Evolutionary conservation across 2,797 vertebrate species (phyloP), one percentile per base, ranked within the genome.

Genomic region (Tarsius wallacei): DNA sequence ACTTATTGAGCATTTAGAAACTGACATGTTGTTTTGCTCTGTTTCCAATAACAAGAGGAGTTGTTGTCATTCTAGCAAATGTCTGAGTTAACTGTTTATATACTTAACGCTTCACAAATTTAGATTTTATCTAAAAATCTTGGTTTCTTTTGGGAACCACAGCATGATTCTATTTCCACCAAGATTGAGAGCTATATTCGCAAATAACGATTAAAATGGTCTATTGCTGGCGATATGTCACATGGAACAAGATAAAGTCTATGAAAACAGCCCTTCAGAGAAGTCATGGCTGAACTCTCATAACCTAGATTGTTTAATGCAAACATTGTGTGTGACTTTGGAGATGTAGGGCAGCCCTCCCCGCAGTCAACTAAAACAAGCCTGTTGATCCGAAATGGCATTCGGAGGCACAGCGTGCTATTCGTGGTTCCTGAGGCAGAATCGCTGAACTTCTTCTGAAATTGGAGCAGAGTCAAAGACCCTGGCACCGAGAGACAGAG

Each of bases 231-330:
- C 76, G 86, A 87, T 78, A 91, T 51, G 93, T 96, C 91, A 90
- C 84, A 89, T 36, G 80, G 95, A 97, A 96, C 90, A 90, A 97
- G 97, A 98, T 97, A 97, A 97, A 93, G 91, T 71, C 96, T 96
- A 96, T 83, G 84, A 94, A 98, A 96, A 98, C 90, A 98, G 87
- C 19, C 57, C 82, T 93, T 96, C 68, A 80, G 76, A 77, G 86
- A 96, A 94, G 97, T 97, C 96, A 97, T 88, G 98, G 96, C 93
- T 98, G 97, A 98, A 97, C 97, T 97, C 93, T 91, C 93, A 96
- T 66, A 91, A 97, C 96, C 95, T 93, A 83, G 78, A 88, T 97
- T 94, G 85, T 91, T 97, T 98, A 98, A 98, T 98, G 90, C 53
- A 80, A 98, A 98, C 98, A 98, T 97, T 86, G 73, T 98, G 97